Conservation (phyloP, 1,140 invertebrate species). For the Eulimnadia texana region DNA sequence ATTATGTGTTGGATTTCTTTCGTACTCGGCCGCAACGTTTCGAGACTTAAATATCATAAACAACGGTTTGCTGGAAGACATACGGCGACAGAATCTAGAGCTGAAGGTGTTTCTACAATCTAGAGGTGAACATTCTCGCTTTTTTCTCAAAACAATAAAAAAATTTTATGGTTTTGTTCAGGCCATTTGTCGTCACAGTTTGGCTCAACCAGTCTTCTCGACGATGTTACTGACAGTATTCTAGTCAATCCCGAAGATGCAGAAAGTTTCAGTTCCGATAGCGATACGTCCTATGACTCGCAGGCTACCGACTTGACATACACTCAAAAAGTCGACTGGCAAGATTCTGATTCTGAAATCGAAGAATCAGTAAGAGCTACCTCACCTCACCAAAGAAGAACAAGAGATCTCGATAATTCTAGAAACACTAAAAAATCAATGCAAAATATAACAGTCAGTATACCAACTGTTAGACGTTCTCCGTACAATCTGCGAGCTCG, state of each 20-base stretch:
- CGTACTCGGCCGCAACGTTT: conserved; percentile 24
- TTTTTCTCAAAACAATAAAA: conserved; percentile 7
- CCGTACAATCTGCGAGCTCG: not conserved
- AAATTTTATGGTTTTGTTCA: not conserved
- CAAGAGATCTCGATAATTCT: not conserved
- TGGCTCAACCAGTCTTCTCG: not conserved
- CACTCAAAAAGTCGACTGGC: not conserved
- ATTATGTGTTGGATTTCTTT: conserved; percentile 22
- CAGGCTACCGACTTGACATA: conserved; percentile 7
- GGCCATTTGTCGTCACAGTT: not conserved
- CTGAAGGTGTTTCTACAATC: not conserved
- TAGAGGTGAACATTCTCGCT: not conserved
- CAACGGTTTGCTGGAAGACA: conserved; percentile 27
- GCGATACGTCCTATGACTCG: conserved; percentile 7
- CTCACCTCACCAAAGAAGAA: not conserved
- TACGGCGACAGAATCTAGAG: conserved; percentile 18
- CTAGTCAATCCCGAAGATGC: not conserved
- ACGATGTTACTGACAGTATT: not conserved
- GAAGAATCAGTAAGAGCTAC: not conserved
- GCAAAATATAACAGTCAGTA: not conserved
- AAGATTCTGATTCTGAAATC: not conserved
- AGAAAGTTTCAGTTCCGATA: not conserved
- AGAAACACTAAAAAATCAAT: not conserved
- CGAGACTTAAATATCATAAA: conserved; percentile 28
- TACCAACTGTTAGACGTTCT: not conserved